Base-by-base conservation (phyloP, 2,797 vertebrate species). In the Betta splendens region DNA sequence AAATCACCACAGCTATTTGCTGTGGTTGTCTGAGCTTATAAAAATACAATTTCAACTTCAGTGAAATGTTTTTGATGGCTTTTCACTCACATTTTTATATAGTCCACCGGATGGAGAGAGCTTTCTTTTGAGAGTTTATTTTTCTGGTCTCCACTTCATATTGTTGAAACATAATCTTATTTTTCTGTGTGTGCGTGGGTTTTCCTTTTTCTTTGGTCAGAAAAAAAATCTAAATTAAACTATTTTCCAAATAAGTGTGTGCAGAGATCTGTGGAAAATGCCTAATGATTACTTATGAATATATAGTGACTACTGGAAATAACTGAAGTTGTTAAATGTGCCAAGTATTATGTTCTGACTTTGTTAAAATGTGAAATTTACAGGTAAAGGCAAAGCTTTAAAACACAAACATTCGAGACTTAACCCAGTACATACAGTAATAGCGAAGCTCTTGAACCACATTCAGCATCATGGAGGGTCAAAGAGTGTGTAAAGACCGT, bases 1-100 rank as follows among this genome's bases (percentile, higher is more conserved):
- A 91, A 90, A 90, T 86, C 84, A 84, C 84, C 83, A 80, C 79
- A 81, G 82, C 79, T 84, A 87, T 90, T 88, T 75, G 80, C 70
- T 81, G 63, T 84, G 87, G 79, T 85, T 89, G 87, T 86, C 80
- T 84, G 79, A 79, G 79, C 83, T 89, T 83, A 83, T 86, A 83
- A 74, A 83, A 87, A 89, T 87, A 79, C 79, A 87, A 84, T 86
- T 86, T 84, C 53, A 78, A 86, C 81, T 87, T 84, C 50, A 79
- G 82, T 72, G 58, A 83, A 89, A 84, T 84, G 62, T 85, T 86
- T 85, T 85, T 75, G 80, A 84, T 86, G 72, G 73, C 68, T 85
- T 88, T 70, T 84, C 67, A 62, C 48, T 73, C 77, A 78, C 69
- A 71, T 80, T 81, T 77, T 75, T 63, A 78, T 69, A 80, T 55